phyloP scores from a whole-genome alignment of 2,888 invertebrate species.

The Callimorpha dominula region DNA sequence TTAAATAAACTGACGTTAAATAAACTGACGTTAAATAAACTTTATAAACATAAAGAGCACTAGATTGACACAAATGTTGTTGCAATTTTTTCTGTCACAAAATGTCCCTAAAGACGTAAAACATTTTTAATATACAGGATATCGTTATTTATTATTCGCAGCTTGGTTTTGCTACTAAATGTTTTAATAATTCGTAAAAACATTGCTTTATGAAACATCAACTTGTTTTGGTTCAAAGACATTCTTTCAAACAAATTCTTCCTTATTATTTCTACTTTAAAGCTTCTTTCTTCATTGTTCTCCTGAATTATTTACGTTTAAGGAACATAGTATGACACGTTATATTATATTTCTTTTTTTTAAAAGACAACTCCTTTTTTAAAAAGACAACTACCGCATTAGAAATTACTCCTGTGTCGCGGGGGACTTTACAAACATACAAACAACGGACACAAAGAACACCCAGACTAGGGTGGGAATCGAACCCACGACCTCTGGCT shows the following conservation, averaged over 20 bases:
- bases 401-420: too few relatives aligned
- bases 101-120: background rate
- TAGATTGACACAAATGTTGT: background rate
- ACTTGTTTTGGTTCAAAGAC: background rate
- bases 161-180: background rate
- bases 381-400: too few relatives aligned
- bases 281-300: background rate
- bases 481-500: too few relatives aligned
- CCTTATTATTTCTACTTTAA: background rate
- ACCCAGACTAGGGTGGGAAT: too few relatives aligned
- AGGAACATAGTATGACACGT: background rate
- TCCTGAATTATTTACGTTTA: background rate
- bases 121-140: background rate
- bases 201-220: slow-evolving; percentile 1
- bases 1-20: too few relatives aligned
- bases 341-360: background rate
- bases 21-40: background rate
- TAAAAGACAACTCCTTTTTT: too few relatives aligned
- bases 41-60: background rate
- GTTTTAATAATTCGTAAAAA: slow-evolving; percentile 2
- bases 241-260: background rate
- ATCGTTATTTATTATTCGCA: background rate
- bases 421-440: too few relatives aligned
- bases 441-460: too few relatives aligned
- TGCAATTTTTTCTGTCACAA: background rate